Conservation (phyloP, 1,140 invertebrate species). For the Drosophila cardini region DNA sequence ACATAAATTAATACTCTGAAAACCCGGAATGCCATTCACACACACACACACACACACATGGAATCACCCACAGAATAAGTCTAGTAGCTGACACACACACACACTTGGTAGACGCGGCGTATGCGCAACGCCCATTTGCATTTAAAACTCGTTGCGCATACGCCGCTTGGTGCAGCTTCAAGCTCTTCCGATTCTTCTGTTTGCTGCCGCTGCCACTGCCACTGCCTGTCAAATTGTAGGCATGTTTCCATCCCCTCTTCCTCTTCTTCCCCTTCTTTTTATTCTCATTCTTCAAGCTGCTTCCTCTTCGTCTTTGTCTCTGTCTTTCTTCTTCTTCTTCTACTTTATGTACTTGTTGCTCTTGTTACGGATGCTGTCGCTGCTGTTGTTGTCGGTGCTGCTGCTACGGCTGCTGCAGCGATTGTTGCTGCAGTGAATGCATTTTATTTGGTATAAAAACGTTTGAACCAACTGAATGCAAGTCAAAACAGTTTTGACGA, state of each 20-base stretch:
- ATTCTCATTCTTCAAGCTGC: slow-evolving; percentile 15
- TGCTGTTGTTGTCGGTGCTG: slow-evolving; percentile 28
- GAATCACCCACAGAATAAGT: slow-evolving; percentile 18
- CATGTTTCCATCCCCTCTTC: slow-evolving; percentile 44
- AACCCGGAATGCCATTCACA: slow-evolving; percentile 45
- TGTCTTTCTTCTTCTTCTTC: slow-evolving; percentile 16
- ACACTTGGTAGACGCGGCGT: slow-evolving; percentile 46
- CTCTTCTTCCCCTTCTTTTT: slow-evolving; percentile 21
- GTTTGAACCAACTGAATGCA: slow-evolving; percentile 65
- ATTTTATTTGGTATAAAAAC: slow-evolving; percentile 81
- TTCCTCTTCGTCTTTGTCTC: slow-evolving; percentile 1
- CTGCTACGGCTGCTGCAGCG: slow-evolving; percentile 24
- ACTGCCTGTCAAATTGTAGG: slow-evolving; percentile 35
- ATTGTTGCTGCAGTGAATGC: slow-evolving; percentile 59
- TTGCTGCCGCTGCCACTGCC: slow-evolving; percentile 19
- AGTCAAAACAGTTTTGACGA: slow-evolving; percentile 82
- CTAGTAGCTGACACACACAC: slow-evolving; percentile 20
- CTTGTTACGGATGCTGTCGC: slow-evolving; percentile 71
- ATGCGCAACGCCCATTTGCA: slow-evolving; percentile 84
- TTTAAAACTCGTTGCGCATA: slow-evolving; percentile 83
- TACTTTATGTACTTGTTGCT: slow-evolving; percentile 49
- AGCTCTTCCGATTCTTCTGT: slow-evolving; percentile 69
- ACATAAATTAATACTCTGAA: slow-evolving; percentile 73
- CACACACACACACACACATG: slow-evolving; percentile 18
- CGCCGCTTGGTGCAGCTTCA: slow-evolving; percentile 62